These are phyloP conservation scores for Parazoanthus atlanticus DNA, from an alignment of 92 coral and sea anemone species.

Conservation along the genomic window DNA sequence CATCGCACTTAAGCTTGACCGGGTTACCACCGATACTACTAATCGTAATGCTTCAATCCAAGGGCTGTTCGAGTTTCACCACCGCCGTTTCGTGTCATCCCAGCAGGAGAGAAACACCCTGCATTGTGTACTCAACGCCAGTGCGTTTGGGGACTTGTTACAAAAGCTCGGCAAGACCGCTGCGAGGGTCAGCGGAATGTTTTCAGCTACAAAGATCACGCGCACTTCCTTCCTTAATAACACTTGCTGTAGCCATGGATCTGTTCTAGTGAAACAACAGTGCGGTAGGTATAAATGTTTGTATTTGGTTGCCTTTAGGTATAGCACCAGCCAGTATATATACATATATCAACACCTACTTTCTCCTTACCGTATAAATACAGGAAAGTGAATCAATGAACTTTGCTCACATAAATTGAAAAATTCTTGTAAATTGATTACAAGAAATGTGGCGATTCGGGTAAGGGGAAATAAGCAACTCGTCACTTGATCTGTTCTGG, in stretches of 20 bases:
- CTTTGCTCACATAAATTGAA: too few species aligned
- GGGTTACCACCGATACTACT: background rate
- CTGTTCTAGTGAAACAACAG: constrained; percentile 7
- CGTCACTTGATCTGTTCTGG: background rate
- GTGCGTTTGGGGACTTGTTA: background rate
- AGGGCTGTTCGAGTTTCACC: constrained; percentile 32
- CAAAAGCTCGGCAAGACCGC: background rate
- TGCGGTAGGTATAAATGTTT: constrained; percentile 16
- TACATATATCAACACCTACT: too few species aligned
- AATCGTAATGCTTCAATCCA: background rate
- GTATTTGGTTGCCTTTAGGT: background rate
- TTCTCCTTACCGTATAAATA: too few species aligned
- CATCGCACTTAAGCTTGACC: constrained; percentile 13
- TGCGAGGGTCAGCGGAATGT: background rate
- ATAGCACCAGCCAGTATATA: background rate
- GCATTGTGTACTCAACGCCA: background rate
- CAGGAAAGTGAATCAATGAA: too few species aligned
- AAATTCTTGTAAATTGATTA: too few species aligned
- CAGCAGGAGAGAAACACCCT: background rate
- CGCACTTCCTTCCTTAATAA: background rate
- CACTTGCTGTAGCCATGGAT: constrained; percentile 35
- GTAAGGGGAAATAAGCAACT: too few species aligned
- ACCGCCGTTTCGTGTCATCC: background rate
- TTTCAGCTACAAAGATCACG: background rate
- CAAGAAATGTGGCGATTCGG: too few species aligned